Conservation (phyloP, 2,888 invertebrate species). For the Corbicula japonica region DNA sequence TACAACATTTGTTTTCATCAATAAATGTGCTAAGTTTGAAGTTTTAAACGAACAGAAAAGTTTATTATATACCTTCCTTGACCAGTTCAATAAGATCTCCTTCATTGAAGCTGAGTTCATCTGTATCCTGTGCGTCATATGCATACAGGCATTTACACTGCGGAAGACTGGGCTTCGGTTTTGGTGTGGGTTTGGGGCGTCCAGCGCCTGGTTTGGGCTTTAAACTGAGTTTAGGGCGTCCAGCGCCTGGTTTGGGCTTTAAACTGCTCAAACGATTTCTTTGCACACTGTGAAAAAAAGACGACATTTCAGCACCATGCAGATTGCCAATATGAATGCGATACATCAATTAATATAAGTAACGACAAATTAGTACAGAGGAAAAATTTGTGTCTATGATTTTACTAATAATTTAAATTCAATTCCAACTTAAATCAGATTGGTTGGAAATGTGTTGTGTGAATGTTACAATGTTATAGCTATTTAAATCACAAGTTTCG, state of each 20-base stretch:
- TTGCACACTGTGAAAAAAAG: constrained; percentile 66
- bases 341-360: too few species aligned
- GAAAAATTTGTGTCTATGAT: too few species aligned
- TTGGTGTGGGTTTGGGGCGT: constrained; percentile 82
- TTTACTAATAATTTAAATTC: too few species aligned
- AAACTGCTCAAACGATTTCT: constrained; percentile 70
- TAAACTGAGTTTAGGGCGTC: constrained; percentile 84
- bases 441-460: too few species aligned
- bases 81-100: constrained; percentile 89
- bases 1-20: not conserved
- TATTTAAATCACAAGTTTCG: too few species aligned
- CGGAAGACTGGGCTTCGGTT: constrained; percentile 78
- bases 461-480: too few species aligned
- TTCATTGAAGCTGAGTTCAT: constrained; percentile 89
- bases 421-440: too few species aligned
- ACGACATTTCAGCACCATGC: not conserved
- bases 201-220: constrained; percentile 80
- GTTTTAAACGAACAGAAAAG: not conserved
- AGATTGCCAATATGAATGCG: too few species aligned
- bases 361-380: too few species aligned
- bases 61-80: constrained; percentile 80
- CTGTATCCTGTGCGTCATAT: constrained; percentile 90
- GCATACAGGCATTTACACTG: constrained; percentile 88
- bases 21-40: not conserved
- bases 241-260: constrained; percentile 79